phyloP scores from a whole-genome alignment of 2,113 vertebrate species.

The Corvus hawaiiensis region DNA sequence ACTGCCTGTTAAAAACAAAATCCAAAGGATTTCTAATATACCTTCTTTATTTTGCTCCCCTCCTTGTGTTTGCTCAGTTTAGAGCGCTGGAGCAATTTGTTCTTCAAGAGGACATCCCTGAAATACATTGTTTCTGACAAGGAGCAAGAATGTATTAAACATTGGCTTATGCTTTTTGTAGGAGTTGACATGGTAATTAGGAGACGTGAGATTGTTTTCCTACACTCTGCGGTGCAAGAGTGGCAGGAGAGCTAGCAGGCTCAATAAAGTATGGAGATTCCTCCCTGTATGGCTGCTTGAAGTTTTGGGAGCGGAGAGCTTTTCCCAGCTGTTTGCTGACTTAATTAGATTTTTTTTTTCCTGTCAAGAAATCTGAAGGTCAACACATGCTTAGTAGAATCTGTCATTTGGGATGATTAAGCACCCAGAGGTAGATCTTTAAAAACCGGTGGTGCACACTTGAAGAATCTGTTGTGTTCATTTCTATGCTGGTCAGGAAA shows the following conservation, averaged over 20 bases:
- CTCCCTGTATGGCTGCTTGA: not conserved
- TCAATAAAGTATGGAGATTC: not conserved
- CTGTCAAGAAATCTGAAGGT: conserved; percentile 30
- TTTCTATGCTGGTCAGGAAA: not conserved
- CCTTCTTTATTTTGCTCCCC: not conserved
- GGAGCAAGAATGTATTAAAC: not conserved
- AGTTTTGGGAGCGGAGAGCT: not conserved
- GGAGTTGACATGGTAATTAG: not conserved
- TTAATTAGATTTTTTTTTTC: conserved; percentile 17
- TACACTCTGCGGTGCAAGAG: not conserved
- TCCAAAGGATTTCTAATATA: not conserved
- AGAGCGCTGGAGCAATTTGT: not conserved
- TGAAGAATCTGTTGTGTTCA: not conserved
- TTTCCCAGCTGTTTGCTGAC: conserved; percentile 29
- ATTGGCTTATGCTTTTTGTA: not conserved
- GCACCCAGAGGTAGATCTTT: not conserved
- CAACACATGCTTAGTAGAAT: conserved; percentile 12
- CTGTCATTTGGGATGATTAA: conserved; percentile 24
- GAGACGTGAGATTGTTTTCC: not conserved
- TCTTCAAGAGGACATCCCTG: not conserved
- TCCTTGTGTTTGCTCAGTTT: not conserved
- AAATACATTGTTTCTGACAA: conserved; percentile 8
- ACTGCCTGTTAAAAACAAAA: not conserved
- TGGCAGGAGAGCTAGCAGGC: not conserved
- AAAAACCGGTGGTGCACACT: not conserved